These are phyloP conservation scores for Alviniconcha strummeri DNA, from an alignment of 2,888 invertebrate species.

Conservation along the genomic window DNA sequence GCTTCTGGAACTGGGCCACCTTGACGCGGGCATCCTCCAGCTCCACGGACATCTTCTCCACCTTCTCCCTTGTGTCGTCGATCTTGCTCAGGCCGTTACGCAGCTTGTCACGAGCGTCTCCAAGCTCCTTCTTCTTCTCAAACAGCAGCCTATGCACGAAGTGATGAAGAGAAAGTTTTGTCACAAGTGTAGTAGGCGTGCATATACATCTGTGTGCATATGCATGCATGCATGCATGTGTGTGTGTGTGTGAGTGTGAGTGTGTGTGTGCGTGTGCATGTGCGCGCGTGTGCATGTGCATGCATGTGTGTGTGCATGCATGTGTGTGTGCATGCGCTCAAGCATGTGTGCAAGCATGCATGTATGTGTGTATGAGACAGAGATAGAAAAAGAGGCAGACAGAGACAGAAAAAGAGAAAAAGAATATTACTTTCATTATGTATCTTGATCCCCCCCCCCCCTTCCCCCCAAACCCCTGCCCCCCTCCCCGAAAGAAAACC, in stretches of 20 bases:
- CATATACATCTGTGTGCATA: no score
- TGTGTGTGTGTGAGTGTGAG: no score
- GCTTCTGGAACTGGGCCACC: conserved; percentile 82
- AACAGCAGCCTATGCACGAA: conserved; percentile 77
- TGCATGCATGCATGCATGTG: no score
- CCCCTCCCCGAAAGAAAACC: no score
- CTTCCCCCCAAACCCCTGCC: no score
- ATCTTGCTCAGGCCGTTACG: conserved; percentile 88
- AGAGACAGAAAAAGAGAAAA: no score
- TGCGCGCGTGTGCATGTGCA: not conserved
- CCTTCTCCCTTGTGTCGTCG: conserved; percentile 88
- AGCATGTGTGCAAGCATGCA: not conserved
- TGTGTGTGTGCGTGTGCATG: no score
- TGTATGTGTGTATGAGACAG: not conserved
- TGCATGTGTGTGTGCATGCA: conserved; percentile 1
- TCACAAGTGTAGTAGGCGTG: no score
- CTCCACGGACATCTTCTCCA: conserved; percentile 89
- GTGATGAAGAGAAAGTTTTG: no score
- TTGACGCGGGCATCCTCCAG: conserved; percentile 84
- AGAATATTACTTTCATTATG: no score
- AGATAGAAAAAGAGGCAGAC: no score
- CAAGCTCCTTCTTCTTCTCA: conserved; percentile 82
- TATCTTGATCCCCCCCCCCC: no score
- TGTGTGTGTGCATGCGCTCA: not conserved
- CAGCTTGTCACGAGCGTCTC: conserved; percentile 85